Evolutionary conservation across 2,797 vertebrate species (phyloP).

Genomic region (Gymnoscopelus microlampas): DNA sequence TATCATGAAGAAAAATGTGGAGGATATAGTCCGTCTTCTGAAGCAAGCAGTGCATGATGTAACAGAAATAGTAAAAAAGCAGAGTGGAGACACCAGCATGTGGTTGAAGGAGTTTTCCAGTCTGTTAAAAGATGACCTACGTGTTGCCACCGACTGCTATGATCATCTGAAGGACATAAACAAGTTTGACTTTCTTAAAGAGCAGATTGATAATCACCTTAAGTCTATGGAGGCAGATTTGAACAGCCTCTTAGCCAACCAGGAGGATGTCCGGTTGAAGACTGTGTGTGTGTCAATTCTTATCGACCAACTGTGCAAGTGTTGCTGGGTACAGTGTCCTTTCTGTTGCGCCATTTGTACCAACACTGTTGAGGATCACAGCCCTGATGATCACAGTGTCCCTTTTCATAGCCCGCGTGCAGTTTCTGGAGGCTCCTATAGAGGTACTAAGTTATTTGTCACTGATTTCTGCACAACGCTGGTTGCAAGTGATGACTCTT

Average conservation of each 20-base stretch:
- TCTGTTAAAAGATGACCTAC: too few species aligned
- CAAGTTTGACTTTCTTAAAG: too few species aligned
- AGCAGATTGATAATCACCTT: too few species aligned
- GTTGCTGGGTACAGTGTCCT: constrained; percentile 72
- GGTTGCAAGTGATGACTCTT: constrained; percentile 32
- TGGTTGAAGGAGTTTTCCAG: too few species aligned
- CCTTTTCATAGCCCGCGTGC: constrained; percentile 50
- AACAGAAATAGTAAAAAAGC: too few species aligned
- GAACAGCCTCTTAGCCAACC: constrained; percentile 16
- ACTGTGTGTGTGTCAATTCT: constrained; percentile 55
- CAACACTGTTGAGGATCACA: constrained; percentile 60
- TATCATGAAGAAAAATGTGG: too few species aligned
- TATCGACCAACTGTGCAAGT: constrained; percentile 65
- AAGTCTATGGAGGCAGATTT: too few species aligned
- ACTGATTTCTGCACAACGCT: constrained; percentile 54
- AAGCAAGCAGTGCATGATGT: too few species aligned
- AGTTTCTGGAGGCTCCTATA: constrained; percentile 11
- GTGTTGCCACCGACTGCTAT: too few species aligned
- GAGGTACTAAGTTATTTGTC: not conserved
- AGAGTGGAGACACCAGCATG: too few species aligned
- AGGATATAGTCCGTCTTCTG: too few species aligned
- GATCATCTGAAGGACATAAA: too few species aligned
- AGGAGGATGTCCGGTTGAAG: constrained; percentile 33
- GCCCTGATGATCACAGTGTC: constrained; percentile 44
- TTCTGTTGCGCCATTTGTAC: constrained; percentile 66